phyloP scores from a whole-genome alignment of 2,113 vertebrate genomes.

The Ia io region DNA sequence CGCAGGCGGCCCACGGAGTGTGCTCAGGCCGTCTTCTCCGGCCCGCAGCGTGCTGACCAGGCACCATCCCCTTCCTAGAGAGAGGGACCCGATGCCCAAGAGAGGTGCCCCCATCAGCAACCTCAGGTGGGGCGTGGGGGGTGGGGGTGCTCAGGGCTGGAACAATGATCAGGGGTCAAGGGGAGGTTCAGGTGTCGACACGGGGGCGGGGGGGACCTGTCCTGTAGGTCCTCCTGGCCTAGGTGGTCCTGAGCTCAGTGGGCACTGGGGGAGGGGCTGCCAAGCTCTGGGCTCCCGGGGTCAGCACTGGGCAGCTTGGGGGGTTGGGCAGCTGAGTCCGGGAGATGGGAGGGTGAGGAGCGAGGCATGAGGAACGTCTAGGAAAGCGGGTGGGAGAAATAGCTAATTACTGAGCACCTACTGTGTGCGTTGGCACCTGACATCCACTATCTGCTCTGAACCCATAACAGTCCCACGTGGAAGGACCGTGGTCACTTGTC shows the following conservation, averaged over 20 bases:
- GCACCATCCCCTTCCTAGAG: not conserved
- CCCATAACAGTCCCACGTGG: fast-evolving
- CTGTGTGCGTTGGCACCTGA: not conserved
- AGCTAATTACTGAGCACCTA: not conserved
- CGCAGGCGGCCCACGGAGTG: not conserved
- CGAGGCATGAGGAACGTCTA: not conserved
- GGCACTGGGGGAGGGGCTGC: too few species aligned
- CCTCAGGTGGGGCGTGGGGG: fast-evolving
- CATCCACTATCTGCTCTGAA: fast-evolving
- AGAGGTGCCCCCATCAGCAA: not conserved
- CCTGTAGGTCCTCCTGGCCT: not conserved
- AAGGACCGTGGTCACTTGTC: fast-evolving
- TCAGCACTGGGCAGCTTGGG: not conserved
- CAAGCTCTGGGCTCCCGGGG: not conserved
- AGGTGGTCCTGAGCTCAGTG: not conserved
- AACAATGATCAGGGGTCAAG: fast-evolving
- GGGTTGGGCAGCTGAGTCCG: not conserved
- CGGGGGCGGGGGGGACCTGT: fast-evolving
- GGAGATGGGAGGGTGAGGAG: not conserved
- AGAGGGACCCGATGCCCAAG: not conserved
- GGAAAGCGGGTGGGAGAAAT: not conserved
- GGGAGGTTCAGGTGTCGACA: fast-evolving
- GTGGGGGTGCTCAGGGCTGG: not conserved
- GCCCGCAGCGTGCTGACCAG: fast-evolving
- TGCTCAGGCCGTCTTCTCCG: fast-evolving